These are phyloP conservation scores for Eupithecia dodoneata DNA, from an alignment of 2,888 invertebrate genomes.

Conservation along the genomic window DNA sequence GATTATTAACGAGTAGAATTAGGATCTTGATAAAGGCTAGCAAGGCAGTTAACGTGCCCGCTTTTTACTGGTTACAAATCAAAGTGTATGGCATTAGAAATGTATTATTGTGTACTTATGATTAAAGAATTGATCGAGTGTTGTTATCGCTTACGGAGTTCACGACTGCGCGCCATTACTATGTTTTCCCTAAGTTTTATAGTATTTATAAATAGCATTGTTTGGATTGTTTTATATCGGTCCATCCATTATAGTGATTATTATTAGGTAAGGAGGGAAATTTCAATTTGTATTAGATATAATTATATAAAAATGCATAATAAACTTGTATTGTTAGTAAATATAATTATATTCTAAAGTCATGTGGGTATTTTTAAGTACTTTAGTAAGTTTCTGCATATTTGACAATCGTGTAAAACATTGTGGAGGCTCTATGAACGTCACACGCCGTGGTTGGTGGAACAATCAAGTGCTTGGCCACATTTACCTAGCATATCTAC, in stretches of 20 bases:
- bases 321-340: not conserved
- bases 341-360: slow-evolving; percentile 37
- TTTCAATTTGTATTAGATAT: not conserved
- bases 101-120: not conserved
- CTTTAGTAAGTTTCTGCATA: slow-evolving; percentile 15
- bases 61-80: slow-evolving; percentile 4
- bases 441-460: slow-evolving; percentile 26
- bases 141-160: not conserved
- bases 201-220: not conserved
- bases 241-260: not conserved
- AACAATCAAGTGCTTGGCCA: slow-evolving; percentile 29
- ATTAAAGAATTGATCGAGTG: not conserved
- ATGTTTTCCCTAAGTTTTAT: not conserved
- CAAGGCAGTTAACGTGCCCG: not conserved
- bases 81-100: not conserved
- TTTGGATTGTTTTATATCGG: not conserved
- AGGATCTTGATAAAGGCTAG: not conserved
- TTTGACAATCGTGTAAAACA: slow-evolving; percentile 45
- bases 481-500: slow-evolving; percentile 15
- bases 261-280: slow-evolving; percentile 2
- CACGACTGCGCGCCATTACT: not conserved
- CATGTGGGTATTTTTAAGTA: slow-evolving; percentile 81
- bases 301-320: not conserved
- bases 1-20: not conserved
- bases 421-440: slow-evolving; percentile 33